Conservation (phyloP, 2,113 vertebrate species). For the Dicerorhinus sumatrensis region DNA sequence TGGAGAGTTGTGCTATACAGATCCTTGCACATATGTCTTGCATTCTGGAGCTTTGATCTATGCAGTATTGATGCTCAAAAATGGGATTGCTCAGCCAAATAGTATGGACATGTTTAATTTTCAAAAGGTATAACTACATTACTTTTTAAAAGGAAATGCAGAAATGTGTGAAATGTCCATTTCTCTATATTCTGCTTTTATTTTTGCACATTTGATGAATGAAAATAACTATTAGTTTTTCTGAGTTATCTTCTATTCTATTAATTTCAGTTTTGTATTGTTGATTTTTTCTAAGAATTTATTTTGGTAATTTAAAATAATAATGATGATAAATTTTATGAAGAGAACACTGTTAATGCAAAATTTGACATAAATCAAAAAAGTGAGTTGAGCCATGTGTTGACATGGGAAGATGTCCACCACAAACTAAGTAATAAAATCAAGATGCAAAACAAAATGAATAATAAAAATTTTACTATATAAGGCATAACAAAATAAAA, state of each 20-base stretch:
- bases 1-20: background rate
- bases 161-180: background rate
- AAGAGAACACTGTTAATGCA: background rate
- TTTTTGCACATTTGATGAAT: slow-evolving; percentile 13
- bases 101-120: background rate
- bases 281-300: slow-evolving; percentile 14
- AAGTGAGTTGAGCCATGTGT: background rate
- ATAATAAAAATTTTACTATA: background rate
- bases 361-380: slow-evolving; percentile 18
- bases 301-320: background rate
- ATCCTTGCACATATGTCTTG: background rate
- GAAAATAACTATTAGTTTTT: slow-evolving; percentile 17
- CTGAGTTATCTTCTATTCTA: slow-evolving; percentile 30
- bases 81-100: background rate
- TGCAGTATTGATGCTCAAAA: background rate
- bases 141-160: background rate
- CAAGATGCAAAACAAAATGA: background rate
- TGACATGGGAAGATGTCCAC: background rate
- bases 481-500: background rate
- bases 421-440: background rate
- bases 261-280: slow-evolving; percentile 18
- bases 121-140: background rate
- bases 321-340: background rate
- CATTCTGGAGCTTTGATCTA: background rate
- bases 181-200: background rate